A percentile compares a stretch with the other conserved stretches of the same genome.
These are phyloP conservation scores for Probosciger aterrimus DNA, from an alignment of 2,113 vertebrate species.

Conservation along the genomic window DNA sequence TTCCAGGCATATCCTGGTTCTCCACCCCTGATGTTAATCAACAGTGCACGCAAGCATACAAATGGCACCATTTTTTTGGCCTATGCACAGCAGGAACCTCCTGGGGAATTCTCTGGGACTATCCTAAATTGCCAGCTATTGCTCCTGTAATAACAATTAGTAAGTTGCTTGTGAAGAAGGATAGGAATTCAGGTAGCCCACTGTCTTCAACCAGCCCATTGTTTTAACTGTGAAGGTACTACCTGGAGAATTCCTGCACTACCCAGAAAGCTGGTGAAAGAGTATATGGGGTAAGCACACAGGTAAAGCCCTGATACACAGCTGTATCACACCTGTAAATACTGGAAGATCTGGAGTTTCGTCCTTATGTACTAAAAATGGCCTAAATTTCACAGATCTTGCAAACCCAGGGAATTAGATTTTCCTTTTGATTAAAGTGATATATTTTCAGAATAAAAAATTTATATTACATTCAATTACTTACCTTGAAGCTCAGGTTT, in stretches of 20 bases:
- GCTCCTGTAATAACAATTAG: not conserved
- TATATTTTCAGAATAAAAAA: not conserved
- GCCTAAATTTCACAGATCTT: not conserved
- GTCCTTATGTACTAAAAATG: not conserved
- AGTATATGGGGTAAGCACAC: not conserved
- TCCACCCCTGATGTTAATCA: not conserved
- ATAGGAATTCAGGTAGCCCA: not conserved
- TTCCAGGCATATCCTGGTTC: not conserved
- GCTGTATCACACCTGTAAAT: not conserved
- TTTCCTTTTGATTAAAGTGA: not conserved
- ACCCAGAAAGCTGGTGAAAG: not conserved
- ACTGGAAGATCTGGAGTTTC: not conserved
- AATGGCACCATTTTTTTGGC: not conserved
- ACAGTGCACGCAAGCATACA: not conserved
- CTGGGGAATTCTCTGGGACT: not conserved
- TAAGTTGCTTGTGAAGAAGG: not conserved
- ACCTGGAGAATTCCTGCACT: not conserved
- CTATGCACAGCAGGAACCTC: not conserved
- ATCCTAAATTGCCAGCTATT: not conserved
- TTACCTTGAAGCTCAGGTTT: not conserved
- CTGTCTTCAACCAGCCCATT: not conserved
- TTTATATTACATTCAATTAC: not conserved
- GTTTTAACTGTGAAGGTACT: not conserved
- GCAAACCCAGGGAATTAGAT: fast-evolving
- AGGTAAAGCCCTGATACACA: not conserved